Percentiles rank a stretch among this genome's conserved stretches.
Conservation (phyloP, 2,888 invertebrate species). For the Campopleginae sp. region DNA sequence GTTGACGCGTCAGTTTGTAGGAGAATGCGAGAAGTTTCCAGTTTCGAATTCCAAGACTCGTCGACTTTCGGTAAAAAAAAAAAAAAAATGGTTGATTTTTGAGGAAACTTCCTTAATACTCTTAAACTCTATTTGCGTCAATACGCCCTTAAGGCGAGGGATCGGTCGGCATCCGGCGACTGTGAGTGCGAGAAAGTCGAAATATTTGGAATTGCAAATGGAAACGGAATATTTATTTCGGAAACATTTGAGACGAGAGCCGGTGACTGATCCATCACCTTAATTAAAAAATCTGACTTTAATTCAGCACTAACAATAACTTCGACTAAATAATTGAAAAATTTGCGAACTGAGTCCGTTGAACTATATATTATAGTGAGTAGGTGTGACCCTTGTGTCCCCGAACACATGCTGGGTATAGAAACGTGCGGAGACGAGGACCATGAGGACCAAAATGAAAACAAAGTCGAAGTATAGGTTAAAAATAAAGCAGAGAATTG, state of each 20-base stretch:
- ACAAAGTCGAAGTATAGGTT: conserved; percentile 48
- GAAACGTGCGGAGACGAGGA: conserved; percentile 45
- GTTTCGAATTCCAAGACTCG: too few relatives aligned
- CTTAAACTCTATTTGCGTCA: conserved; percentile 20
- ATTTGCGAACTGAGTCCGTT: neutral
- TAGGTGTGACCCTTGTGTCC: conserved; percentile 17
- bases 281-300: neutral
- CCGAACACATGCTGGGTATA: conserved; percentile 15
- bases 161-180: conserved; percentile 26
- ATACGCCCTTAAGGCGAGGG: conserved; percentile 36
- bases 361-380: neutral
- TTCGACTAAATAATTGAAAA: neutral
- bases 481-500: conserved; percentile 33
- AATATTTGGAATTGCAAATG: too few relatives aligned
- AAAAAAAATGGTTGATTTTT: neutral
- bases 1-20: neutral
- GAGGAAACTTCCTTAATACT: neutral
- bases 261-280: neutral
- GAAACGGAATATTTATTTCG: too few relatives aligned
- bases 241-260: too few relatives aligned
- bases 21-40: neutral
- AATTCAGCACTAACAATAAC: neutral
- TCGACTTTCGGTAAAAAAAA: neutral
- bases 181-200: neutral
- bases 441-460: conserved; percentile 61